Percentiles rank a stretch among this genome's conserved stretches.
Evolutionary conservation across 2,797 vertebrate species (phyloP).

Genomic region (Gymnothorax reevesii): DNA sequence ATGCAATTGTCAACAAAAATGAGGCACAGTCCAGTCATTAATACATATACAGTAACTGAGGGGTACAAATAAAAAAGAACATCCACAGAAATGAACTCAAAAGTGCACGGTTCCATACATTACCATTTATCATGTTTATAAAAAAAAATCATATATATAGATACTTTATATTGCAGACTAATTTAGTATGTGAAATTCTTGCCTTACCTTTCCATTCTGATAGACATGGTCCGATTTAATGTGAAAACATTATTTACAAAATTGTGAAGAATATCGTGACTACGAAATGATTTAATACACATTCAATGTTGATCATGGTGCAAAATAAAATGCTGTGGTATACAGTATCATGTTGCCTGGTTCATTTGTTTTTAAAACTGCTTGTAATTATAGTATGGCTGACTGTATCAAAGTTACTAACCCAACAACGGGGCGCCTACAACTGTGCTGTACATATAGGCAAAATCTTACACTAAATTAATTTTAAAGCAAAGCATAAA

Average conservation of each 20-base stretch:
- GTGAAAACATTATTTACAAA: constrained; percentile 81
- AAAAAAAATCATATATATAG: constrained; percentile 59
- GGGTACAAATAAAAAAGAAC: constrained; percentile 23
- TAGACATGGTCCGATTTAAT: constrained; percentile 81
- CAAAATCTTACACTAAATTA: not conserved
- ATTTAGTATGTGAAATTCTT: constrained; percentile 72
- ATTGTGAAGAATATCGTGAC: constrained; percentile 78
- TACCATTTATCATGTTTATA: constrained; percentile 58
- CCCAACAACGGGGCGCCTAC: not conserved
- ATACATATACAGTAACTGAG: constrained; percentile 17
- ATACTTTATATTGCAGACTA: constrained; percentile 61
- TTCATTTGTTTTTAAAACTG: constrained; percentile 29
- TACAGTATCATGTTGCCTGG: constrained; percentile 59
- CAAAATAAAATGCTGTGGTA: constrained; percentile 58
- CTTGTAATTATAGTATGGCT: constrained; percentile 1
- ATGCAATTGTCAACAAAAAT: constrained; percentile 41
- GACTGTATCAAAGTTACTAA: not conserved
- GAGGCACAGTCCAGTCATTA: constrained; percentile 40
- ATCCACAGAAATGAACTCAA: constrained; percentile 54
- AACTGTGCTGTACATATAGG: not conserved
- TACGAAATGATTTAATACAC: constrained; percentile 70
- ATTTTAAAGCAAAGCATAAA: not conserved
- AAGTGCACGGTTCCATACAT: constrained; percentile 67
- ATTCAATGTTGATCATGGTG: constrained; percentile 69
- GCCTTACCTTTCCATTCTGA: constrained; percentile 85